A percentile compares a stretch with the other conserved stretches of the same genome.
These are phyloP conservation scores for Byasa hedistus DNA, from an alignment of 2,888 invertebrate genomes.

Conservation along the genomic window DNA sequence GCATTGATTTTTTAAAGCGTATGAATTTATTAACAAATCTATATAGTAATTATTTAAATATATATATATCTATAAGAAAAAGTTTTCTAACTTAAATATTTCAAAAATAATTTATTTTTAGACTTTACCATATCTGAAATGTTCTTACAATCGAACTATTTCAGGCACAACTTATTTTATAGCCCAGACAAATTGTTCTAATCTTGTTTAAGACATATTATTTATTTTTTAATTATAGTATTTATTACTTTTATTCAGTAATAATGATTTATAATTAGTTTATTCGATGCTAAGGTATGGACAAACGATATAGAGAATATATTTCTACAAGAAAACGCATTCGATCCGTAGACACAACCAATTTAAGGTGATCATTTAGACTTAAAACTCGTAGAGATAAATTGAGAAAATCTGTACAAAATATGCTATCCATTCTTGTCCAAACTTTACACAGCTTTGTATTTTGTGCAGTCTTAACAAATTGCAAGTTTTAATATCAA, in stretches of 20 bases:
- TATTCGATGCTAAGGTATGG: not conserved
- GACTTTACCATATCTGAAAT: not conserved
- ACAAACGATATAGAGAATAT: not conserved
- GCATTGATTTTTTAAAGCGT: slow-evolving; percentile 10
- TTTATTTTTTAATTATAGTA: not conserved
- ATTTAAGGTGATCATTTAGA: not conserved
- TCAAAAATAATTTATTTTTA: not conserved
- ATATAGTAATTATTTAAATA: not conserved
- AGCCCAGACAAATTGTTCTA: not conserved
- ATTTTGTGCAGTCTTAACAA: slow-evolving; percentile 6
- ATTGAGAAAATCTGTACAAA: not conserved
- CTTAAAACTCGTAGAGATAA: not conserved
- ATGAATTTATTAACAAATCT: slow-evolving; percentile 4
- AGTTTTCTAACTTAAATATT: slow-evolving; percentile 3
- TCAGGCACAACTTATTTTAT: not conserved
- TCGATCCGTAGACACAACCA: slow-evolving; percentile 16
- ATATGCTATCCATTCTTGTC: not conserved
- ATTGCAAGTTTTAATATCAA: not conserved
- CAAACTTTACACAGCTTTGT: not conserved
- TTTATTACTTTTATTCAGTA: not conserved
- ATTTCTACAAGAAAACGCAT: slow-evolving; percentile 5
- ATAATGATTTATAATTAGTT: not conserved
- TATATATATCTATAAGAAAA: not conserved
- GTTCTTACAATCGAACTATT: not conserved
- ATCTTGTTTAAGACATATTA: not conserved